A percentile compares a stretch with the other conserved stretches of the same genome.
These are phyloP conservation scores for Paradisaea rubra DNA, from an alignment of 2,113 vertebrate species.

Conservation along the genomic window DNA sequence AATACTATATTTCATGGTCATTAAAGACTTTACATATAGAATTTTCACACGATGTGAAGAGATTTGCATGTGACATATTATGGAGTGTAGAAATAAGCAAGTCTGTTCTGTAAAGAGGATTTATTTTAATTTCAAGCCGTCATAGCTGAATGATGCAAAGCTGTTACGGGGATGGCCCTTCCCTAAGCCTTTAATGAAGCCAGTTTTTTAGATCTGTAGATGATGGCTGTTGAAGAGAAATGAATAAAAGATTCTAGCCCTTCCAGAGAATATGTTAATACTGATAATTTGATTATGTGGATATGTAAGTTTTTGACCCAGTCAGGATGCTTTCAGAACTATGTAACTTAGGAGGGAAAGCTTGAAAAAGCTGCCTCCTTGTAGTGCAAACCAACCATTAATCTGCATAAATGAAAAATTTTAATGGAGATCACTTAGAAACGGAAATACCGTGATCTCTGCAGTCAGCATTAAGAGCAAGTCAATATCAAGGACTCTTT, in stretches of 20 bases:
- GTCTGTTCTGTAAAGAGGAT: conserved; percentile 28
- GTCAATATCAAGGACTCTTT: not conserved
- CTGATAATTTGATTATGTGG: not conserved
- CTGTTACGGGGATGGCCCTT: not conserved
- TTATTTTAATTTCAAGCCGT: conserved; percentile 40
- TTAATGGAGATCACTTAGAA: not conserved
- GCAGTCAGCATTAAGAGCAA: not conserved
- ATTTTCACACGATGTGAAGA: not conserved
- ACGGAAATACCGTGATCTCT: not conserved
- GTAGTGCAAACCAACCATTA: not conserved
- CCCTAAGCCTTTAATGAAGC: conserved; percentile 2
- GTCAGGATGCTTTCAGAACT: not conserved
- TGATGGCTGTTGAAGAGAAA: not conserved
- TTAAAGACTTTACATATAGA: not conserved
- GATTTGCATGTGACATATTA: not conserved
- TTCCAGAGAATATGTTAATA: not conserved
- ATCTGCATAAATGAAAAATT: not conserved
- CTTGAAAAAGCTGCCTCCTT: not conserved
- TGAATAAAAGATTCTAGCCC: not conserved
- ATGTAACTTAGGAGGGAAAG: not conserved
- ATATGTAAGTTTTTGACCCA: not conserved
- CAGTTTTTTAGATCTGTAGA: not conserved
- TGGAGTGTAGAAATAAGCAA: conserved; percentile 18
- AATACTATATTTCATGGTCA: not conserved
- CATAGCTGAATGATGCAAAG: conserved; percentile 18